Evolutionary conservation across 2,113 vertebrate genomes (phyloP).

Genomic region (Cercocebus atys): DNA sequence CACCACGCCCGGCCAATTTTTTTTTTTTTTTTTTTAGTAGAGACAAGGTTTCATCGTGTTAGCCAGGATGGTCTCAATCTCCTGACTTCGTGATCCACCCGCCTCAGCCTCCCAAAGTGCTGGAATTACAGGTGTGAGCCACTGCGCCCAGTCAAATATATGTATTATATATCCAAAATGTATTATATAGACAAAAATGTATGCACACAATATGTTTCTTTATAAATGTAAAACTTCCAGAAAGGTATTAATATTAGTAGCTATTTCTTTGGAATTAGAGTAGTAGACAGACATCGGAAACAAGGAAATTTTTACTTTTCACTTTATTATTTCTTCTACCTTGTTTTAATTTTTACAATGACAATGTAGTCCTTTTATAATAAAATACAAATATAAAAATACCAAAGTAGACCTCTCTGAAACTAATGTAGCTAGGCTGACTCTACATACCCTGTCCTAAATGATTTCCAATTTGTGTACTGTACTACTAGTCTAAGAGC

Average conservation of each 20-base stretch:
- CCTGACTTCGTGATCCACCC: too few species aligned
- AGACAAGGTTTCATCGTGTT: too few species aligned
- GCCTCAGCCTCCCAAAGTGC: too few species aligned
- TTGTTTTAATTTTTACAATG: neutral
- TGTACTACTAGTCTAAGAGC: neutral
- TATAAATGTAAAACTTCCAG: slow-evolving; percentile 38
- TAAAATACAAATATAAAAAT: neutral
- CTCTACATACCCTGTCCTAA: neutral
- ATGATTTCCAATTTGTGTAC: neutral
- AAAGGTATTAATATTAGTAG: neutral
- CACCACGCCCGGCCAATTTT: too few species aligned
- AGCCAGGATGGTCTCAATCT: too few species aligned
- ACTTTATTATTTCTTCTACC: neutral
- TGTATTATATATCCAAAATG: neutral
- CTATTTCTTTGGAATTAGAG: slow-evolving; percentile 31
- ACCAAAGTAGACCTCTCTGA: neutral
- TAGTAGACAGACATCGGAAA: neutral
- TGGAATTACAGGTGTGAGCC: too few species aligned
- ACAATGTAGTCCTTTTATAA: neutral
- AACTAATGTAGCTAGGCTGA: neutral
- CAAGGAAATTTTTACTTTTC: neutral
- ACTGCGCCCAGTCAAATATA: too few species aligned
- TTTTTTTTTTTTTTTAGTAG: too few species aligned
- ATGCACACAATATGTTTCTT: neutral
- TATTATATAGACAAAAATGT: slow-evolving; percentile 26